These are phyloP conservation scores for Latrodectus elegans DNA, from an alignment of 2,888 invertebrate species.

Conservation along the genomic window DNA sequence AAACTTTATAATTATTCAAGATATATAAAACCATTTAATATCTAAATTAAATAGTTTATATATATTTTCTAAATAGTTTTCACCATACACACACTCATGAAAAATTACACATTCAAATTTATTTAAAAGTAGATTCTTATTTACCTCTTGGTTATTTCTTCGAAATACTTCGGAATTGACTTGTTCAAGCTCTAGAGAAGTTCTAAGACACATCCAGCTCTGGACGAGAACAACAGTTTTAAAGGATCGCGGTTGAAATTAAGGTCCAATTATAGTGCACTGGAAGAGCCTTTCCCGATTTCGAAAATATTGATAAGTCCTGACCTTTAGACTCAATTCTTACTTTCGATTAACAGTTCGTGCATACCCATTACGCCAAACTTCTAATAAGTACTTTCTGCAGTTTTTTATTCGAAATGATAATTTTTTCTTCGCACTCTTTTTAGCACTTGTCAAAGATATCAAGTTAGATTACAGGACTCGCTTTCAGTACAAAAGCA, in stretches of 20 bases:
- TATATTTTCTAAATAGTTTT: too few species aligned
- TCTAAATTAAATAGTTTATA: too few species aligned
- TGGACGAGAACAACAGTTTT: constrained; percentile 11
- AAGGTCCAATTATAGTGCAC: constrained; percentile 33
- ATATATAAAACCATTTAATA: too few species aligned
- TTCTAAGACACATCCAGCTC: neutral
- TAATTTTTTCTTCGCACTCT: too few species aligned
- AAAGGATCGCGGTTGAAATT: constrained; percentile 22
- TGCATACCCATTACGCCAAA: constrained; percentile 28
- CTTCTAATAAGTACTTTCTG: constrained; percentile 16
- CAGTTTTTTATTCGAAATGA: too few species aligned
- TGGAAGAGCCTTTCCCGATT: constrained; percentile 20
- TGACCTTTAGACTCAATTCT: constrained; percentile 27
- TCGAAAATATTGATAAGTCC: constrained; percentile 33
- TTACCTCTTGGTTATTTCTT: too few species aligned
- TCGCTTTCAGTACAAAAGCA: constrained; percentile 5
- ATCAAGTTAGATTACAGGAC: constrained; percentile 20
- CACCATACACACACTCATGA: too few species aligned
- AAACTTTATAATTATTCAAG: too few species aligned
- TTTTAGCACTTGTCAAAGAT: neutral
- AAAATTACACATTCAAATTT: too few species aligned
- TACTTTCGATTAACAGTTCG: constrained; percentile 17
- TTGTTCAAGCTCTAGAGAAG: too few species aligned
- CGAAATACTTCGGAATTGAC: too few species aligned
- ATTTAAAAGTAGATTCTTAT: too few species aligned